These are phyloP conservation scores for Brachymystax lenok DNA, from an alignment of 2,797 vertebrate species.

Conservation along the genomic window DNA sequence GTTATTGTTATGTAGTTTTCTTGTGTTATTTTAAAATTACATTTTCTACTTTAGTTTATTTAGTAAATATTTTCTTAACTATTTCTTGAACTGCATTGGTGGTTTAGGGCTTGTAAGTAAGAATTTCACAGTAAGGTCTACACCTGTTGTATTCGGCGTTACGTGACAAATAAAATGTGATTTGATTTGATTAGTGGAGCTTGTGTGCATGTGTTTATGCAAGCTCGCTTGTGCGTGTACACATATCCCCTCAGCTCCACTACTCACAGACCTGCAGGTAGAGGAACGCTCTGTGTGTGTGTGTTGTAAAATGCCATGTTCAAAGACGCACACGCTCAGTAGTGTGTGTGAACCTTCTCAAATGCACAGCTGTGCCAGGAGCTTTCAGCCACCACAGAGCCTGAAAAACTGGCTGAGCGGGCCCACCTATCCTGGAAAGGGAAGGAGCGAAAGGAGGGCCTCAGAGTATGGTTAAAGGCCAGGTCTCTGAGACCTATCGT, in stretches of 20 bases:
- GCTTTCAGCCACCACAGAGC: constrained; percentile 55
- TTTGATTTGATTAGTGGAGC: no score
- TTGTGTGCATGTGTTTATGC: constrained; percentile 50
- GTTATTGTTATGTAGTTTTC: no score
- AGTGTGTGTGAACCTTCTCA: constrained; percentile 58
- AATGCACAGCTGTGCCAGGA: constrained; percentile 59
- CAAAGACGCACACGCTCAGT: constrained; percentile 31
- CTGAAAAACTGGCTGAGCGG: constrained; percentile 71
- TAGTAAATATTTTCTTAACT: no score
- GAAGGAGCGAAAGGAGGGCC: constrained; percentile 7
- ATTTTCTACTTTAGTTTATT: no score
- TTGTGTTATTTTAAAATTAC: no score
- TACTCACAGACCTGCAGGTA: constrained; percentile 63
- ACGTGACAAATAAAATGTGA: no score
- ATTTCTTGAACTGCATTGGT: no score
- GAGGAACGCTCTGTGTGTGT: not conserved
- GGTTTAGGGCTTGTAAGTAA: no score
- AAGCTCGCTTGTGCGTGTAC: constrained; percentile 27
- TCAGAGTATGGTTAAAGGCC: not conserved
- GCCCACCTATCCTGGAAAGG: constrained; percentile 13
- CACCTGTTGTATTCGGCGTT: no score
- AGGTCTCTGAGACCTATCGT: not conserved
- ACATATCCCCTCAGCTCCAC: constrained; percentile 48
- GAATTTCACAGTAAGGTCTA: no score
- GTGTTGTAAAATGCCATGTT: constrained; percentile 30